Conservation (phyloP, 1,140 invertebrate genomes). For the Drosophila parabipectinata region DNA sequence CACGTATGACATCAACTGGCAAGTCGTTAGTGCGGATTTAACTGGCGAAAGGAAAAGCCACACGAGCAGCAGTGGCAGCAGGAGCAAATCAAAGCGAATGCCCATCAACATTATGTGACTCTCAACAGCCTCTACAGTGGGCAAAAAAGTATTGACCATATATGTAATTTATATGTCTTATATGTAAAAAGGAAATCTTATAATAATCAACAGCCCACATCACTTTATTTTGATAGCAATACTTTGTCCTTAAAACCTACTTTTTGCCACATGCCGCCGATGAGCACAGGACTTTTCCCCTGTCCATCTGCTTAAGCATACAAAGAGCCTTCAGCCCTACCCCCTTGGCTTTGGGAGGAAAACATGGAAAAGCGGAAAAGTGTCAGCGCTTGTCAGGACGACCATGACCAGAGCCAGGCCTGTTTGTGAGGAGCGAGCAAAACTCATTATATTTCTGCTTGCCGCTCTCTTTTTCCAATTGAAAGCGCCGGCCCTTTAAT, state of each 20-base stretch:
- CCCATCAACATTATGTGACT: slow-evolving; percentile 78
- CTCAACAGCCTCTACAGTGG: slow-evolving; percentile 40
- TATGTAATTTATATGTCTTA: neutral
- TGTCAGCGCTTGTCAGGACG: slow-evolving; percentile 72
- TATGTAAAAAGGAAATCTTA: neutral
- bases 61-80: slow-evolving; percentile 43
- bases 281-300: neutral
- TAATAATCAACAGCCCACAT: neutral
- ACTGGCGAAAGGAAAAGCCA: slow-evolving; percentile 50
- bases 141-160: neutral
- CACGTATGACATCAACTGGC: slow-evolving; percentile 74
- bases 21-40: slow-evolving; percentile 71
- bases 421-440: slow-evolving; percentile 65
- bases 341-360: neutral
- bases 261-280: neutral
- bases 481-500: slow-evolving; percentile 61
- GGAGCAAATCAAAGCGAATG: slow-evolving; percentile 75
- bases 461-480: slow-evolving; percentile 56
- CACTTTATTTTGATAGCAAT: neutral
- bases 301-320: slow-evolving; percentile 35
- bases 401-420: slow-evolving; percentile 57
- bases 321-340: neutral
- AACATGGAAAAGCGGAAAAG: slow-evolving; percentile 54
- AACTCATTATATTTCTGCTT: slow-evolving; percentile 74
- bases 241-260: neutral